Evolutionary conservation across 2,888 invertebrate species (phyloP).

Genomic region (Coremacera marginata): DNA sequence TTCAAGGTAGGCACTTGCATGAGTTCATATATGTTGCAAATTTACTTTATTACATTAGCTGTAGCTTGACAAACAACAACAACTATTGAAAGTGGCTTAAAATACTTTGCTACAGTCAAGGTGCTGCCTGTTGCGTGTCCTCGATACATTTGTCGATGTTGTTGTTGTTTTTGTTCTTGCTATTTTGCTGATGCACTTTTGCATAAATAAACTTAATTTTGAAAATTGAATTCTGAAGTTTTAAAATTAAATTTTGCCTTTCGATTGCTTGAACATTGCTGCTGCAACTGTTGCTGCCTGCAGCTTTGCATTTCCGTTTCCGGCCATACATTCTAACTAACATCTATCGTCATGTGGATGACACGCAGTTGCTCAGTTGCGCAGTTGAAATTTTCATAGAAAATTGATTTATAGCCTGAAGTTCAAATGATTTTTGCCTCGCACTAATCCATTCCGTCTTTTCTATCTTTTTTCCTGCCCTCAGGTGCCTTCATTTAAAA

Average conservation of each 20-base stretch:
- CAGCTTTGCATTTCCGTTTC: conserved; percentile 24
- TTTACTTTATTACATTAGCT: too few species aligned
- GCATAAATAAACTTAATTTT: conserved; percentile 28
- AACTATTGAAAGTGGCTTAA: not conserved
- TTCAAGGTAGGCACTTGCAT: too few species aligned
- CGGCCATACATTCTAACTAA: not conserved
- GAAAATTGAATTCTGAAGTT: conserved; percentile 32
- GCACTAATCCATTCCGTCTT: not conserved
- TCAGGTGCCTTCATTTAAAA: not conserved
- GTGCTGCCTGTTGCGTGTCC: too few species aligned
- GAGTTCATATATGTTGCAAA: too few species aligned
- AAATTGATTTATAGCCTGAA: not conserved
- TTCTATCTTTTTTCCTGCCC: too few species aligned
- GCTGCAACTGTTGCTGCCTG: too few species aligned
- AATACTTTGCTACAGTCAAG: too few species aligned
- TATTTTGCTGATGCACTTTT: conserved; percentile 17
- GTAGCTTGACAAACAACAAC: not conserved
- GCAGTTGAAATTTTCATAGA: not conserved
- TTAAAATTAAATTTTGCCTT: conserved; percentile 26
- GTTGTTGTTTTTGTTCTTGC: not conserved
- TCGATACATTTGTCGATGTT: not conserved
- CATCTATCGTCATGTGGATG: too few species aligned
- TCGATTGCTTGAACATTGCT: not conserved
- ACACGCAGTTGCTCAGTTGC: not conserved
- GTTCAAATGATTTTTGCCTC: not conserved